Evolutionary conservation across 2,888 invertebrate species (phyloP).

Genomic region (Diarsia brunnea): DNA sequence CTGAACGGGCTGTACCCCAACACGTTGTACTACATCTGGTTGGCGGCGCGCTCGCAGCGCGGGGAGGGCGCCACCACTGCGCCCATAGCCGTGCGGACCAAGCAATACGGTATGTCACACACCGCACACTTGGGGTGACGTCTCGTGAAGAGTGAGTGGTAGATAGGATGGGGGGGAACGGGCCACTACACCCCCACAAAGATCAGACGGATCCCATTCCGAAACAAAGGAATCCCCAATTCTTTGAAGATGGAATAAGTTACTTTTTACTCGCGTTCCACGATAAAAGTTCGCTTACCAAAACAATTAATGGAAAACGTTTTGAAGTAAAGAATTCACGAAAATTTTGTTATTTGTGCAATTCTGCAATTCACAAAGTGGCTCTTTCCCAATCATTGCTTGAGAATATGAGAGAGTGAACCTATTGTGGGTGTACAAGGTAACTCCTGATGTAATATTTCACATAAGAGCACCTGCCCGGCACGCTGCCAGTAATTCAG

Average conservation of each 20-base stretch:
- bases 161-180: slow-evolving; percentile 61
- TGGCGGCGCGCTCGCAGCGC: slow-evolving; percentile 97
- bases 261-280: slow-evolving; percentile 29
- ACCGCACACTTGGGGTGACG: slow-evolving; percentile 63
- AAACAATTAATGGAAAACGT: slow-evolving; percentile 54
- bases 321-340: slow-evolving; percentile 44
- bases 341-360: slow-evolving; percentile 40
- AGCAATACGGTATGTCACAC: slow-evolving; percentile 97
- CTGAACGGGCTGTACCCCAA: slow-evolving; percentile 98
- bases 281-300: slow-evolving; percentile 37
- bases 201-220: not conserved
- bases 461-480: slow-evolving; percentile 90
- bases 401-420: slow-evolving; percentile 81
- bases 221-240: slow-evolving; percentile 14
- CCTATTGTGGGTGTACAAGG: slow-evolving; percentile 84
- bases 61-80: slow-evolving; percentile 99
- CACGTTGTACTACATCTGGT: slow-evolving; percentile 98
- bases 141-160: slow-evolving; percentile 68
- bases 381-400: slow-evolving; percentile 73
- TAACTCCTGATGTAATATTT: slow-evolving; percentile 88
- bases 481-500: slow-evolving; percentile 90
- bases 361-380: slow-evolving; percentile 54
- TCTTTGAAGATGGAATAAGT: slow-evolving; percentile 37
- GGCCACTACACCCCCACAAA: slow-evolving; percentile 16
- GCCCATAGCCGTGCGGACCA: slow-evolving; percentile 97